Evolutionary conservation across 2,113 vertebrate genomes (phyloP).

Genomic region (Mixornis gularis): DNA sequence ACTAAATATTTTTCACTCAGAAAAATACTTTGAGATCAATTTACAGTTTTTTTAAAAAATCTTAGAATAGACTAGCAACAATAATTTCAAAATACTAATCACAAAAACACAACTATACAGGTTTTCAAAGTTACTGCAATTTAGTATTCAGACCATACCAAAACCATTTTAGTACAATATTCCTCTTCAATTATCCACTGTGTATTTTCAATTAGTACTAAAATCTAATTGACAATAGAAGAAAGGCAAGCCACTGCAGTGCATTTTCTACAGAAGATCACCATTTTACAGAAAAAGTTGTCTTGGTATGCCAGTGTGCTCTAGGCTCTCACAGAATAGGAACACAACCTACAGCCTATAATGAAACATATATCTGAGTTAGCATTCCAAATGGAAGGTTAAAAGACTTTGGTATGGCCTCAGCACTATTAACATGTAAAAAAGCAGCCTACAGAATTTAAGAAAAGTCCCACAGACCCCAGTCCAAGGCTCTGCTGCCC

Average conservation of each 20-base stretch:
- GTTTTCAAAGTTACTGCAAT: conserved; percentile 67
- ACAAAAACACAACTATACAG: conserved; percentile 71
- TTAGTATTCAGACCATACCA: conserved; percentile 83
- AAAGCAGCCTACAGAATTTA: conserved; percentile 78
- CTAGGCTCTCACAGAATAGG: conserved; percentile 54
- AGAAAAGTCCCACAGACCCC: conserved; percentile 95
- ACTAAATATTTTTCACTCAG: conserved; percentile 53
- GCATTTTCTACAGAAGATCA: conserved; percentile 56
- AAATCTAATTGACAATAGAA: conserved; percentile 63
- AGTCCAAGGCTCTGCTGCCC: conserved; percentile 99
- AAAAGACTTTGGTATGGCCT: conserved; percentile 88
- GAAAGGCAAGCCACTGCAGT: conserved; percentile 54
- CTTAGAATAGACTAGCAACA: conserved; percentile 42
- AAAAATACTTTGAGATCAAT: conserved; percentile 16
- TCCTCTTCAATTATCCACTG: conserved; percentile 46
- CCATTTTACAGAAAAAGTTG: conserved; percentile 1
- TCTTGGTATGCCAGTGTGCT: conserved; percentile 19
- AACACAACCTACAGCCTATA: conserved; percentile 32
- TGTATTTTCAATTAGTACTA: conserved; percentile 54
- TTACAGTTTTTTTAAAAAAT: conserved; percentile 24
- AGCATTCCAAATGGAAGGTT: conserved; percentile 57
- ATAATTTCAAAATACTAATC: conserved; percentile 63
- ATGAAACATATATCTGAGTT: not conserved
- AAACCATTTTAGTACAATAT: conserved; percentile 70
- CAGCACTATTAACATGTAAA: conserved; percentile 77